phyloP scores from a whole-genome alignment of 2,888 invertebrate species.

The Galerucella pusilla region DNA sequence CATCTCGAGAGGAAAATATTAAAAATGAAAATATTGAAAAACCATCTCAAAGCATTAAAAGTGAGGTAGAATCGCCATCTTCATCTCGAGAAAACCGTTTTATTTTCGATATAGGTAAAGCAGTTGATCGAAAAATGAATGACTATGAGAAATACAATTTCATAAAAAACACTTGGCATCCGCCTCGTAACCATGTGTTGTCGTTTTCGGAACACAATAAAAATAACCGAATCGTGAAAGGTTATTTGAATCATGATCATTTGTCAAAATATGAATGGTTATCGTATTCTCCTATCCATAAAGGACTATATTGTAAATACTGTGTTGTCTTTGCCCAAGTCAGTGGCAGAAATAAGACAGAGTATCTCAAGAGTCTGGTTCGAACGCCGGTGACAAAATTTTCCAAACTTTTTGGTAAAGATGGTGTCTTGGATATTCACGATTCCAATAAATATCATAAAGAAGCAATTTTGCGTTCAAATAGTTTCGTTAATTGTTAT shows the following conservation, averaged over 20 bases:
- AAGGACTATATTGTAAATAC: not conserved
- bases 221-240: too few species aligned
- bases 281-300: not conserved
- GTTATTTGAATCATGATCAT: not conserved
- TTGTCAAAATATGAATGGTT: slow-evolving; percentile 2
- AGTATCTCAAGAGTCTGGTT: not conserved
- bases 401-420: not conserved
- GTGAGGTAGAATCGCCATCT: too few species aligned
- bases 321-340: too few species aligned
- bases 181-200: not conserved
- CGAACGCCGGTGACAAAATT: not conserved
- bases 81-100: not conserved
- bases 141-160: not conserved
- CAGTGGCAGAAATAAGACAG: not conserved
- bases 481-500: not conserved
- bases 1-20: too few species aligned
- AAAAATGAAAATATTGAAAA: too few species aligned
- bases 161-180: slow-evolving; percentile 2
- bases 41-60: too few species aligned
- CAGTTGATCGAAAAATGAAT: too few species aligned
- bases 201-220: too few species aligned
- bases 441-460: slow-evolving; percentile 1
- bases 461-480: not conserved
- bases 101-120: not conserved
- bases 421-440: slow-evolving; percentile 3